A percentile compares a stretch with the other conserved stretches of the same genome.
Evolutionary conservation across 2,888 invertebrate genomes (phyloP).

Genomic region (Flabesymbios commensalis): DNA sequence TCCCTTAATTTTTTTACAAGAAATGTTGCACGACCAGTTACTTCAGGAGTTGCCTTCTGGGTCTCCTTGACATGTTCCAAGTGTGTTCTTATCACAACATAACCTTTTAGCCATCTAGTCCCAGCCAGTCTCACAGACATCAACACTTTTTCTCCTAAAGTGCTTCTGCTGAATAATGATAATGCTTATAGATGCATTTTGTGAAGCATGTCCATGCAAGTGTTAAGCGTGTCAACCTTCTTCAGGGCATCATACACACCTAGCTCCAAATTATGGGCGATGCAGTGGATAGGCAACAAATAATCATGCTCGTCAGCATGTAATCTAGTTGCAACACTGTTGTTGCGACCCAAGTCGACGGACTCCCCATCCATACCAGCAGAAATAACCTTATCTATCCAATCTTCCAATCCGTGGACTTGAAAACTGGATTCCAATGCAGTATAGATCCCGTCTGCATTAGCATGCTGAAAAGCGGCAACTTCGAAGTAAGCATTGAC

Average conservation of each 20-base stretch:
- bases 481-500: background rate
- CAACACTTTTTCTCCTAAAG: no score
- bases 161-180: background rate
- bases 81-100: background rate
- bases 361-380: background rate
- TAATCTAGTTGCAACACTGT: conserved; percentile 1
- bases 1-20: background rate
- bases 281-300: background rate
- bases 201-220: background rate
- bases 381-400: background rate
- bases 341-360: background rate
- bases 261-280: background rate
- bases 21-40: background rate
- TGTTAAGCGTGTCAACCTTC: background rate
- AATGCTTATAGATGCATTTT: background rate
- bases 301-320: background rate
- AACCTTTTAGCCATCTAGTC: background rate
- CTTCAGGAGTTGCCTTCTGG: background rate
- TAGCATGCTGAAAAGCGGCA: background rate
- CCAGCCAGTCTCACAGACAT: background rate
- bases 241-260: background rate
- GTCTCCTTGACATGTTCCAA: background rate
- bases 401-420: background rate
- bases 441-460: background rate
- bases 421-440: background rate